Evolutionary conservation across 2,888 invertebrate species (phyloP), one percentile per base, ranked within the genome.

Genomic region (Apodemia hepburni): DNA sequence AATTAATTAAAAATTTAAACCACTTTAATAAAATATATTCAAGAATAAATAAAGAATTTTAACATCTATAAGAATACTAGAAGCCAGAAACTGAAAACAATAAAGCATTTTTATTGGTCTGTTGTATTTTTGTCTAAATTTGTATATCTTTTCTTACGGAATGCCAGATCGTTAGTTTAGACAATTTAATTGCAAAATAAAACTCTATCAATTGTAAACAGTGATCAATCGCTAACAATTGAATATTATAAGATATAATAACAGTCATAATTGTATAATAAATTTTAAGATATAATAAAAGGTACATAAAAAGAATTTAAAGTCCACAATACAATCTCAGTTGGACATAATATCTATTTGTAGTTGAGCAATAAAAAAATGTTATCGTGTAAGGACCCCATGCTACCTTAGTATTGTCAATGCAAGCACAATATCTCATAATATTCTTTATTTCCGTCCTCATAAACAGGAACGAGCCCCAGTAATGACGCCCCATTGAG

Each of bases 371-470:
- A 64, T 64, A 66, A 82, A 82, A 83, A 85, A 79, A 81, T 83
- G 85, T 84, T 78, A 68, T 70, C 70, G 67, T 66, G 74, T 76
- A 71, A 73, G 72, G 77, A 75, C 82, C 73, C 71, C 71, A 81
- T 81, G 84, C 85, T 89, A 87, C 87, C 88, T 80, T 87, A 78
- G 81, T 81, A 84, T 84, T 78, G 81, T 79, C 81, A 78, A 84
- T 83, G 79, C 83, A 77, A 77, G 83, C 80, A 85, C 84, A 82
- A 89, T 88, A 86, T 90, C 86, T 87, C 88, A 87, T 88, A 86
- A 89, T 88, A 87, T 89, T 87, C 90, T 89, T 90, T 89, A 90
- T 90, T 84, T 82, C 80, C 85, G 78, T 82, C 81, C 85, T 84
- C 84, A 90, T 90, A 91, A 90, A 89, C 88, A 87, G 79, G 85